Percentiles rank a stretch among this genome's conserved stretches.
phyloP scores from a whole-genome alignment of 2,888 invertebrate genomes.

The Agapostemon virescens region DNA sequence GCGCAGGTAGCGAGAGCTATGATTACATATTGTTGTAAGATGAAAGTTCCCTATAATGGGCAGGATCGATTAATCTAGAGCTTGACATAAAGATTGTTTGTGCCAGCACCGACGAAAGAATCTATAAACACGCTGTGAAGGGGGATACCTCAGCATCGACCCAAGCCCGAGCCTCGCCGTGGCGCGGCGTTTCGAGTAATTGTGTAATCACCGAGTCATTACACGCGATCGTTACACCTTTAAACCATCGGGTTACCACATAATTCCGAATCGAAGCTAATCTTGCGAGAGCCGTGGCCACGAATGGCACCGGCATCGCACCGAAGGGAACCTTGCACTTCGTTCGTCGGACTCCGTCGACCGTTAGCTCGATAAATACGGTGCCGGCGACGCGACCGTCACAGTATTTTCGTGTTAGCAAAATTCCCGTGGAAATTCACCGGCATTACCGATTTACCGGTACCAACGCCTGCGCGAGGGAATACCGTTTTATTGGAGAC shows the following conservation, averaged over 20 bases:
- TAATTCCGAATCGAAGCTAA: slow-evolving; percentile 44
- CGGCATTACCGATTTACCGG: slow-evolving; percentile 53
- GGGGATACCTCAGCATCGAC: not conserved
- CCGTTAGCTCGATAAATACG: slow-evolving; percentile 41
- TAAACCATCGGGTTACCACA: slow-evolving; percentile 11
- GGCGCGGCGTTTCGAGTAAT: not conserved
- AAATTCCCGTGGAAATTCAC: slow-evolving; percentile 46
- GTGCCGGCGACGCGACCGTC: slow-evolving; percentile 11
- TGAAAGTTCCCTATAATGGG: slow-evolving; percentile 8
- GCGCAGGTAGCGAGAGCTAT: not conserved
- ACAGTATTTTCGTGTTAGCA: slow-evolving; percentile 18
- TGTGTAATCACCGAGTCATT: slow-evolving; percentile 32
- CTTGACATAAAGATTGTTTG: not conserved
- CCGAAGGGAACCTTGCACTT: slow-evolving; percentile 17
- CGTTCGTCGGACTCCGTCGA: slow-evolving; percentile 12
- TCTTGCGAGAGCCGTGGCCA: slow-evolving; percentile 40
- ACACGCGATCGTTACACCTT: not conserved
- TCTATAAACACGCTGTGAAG: slow-evolving; percentile 6
- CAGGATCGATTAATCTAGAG: slow-evolving; percentile 2
- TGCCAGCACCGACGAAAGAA: not conserved
- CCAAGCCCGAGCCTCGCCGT: not conserved
- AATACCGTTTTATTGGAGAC: slow-evolving; percentile 32
- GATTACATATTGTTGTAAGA: slow-evolving; percentile 6
- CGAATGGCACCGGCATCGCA: slow-evolving; percentile 4
- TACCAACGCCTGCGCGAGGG: slow-evolving; percentile 30